Evolutionary conservation across 2,888 invertebrate genomes (phyloP), one percentile per base, ranked within the genome.

Genomic region (Bhutanitis thaidina): DNA sequence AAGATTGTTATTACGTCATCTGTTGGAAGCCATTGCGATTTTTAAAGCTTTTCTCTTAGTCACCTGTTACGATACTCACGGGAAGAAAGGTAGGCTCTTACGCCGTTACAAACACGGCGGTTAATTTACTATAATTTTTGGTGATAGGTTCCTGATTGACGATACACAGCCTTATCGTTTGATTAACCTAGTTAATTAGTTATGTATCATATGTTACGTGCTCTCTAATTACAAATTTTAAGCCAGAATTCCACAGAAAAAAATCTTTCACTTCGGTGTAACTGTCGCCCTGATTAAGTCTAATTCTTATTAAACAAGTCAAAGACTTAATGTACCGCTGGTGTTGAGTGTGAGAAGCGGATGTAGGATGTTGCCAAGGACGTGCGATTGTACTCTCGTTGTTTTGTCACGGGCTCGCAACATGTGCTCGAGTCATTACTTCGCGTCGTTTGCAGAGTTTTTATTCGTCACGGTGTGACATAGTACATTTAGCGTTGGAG

Each of bases 321-420:
- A 64, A n/a, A 61, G 62, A 64, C 61, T 64, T 62, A 60, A 60
- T 53, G 51, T 43, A 51, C 43, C 49, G 51, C 53, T 47, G 51
- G 43, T 48, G 60, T 47, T 60, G 65, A 69, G 71, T 84, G 87
- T 88, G 87, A 77, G 87, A 87, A 88, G 72, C 85, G 84, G 83
- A 85, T 78, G 80, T 80, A 67, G 86, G 85, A 86, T 83, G 82
- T 71, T 59, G 63, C 66, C 85, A 87, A 87, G 88, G 88, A 67
- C 86, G 69, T 65, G 76, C 74, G 77, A 78, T 77, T 74, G 73
- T 69, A 61, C 59, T 69, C 71, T 80, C 71, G 72, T 75, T 62
- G 66, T 78, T 80, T 81, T 84, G 81, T 80, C 75, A 48, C 52
- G 50, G 43, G 61, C 62, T 57, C 43, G 53, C 55, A 57, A 61